Percentiles rank a stretch among this genome's conserved stretches.
These are phyloP conservation scores for Spodoptera litura DNA, from an alignment of 1,140 invertebrate species.

Conservation along the genomic window DNA sequence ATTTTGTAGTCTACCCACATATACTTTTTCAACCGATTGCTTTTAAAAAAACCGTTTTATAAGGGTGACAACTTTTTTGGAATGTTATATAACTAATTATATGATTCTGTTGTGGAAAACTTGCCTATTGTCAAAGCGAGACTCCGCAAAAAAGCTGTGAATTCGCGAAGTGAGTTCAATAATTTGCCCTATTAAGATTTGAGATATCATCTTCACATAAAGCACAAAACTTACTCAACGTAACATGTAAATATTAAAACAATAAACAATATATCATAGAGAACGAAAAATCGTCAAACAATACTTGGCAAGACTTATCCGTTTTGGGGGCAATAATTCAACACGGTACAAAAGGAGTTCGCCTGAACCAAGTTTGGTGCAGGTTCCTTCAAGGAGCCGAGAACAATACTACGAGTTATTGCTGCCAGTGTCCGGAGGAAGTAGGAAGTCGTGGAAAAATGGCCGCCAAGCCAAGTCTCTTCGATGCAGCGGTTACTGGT, in stretches of 20 bases:
- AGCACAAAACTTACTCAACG: too few relatives aligned
- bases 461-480: slow-evolving; percentile 35
- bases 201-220: too few relatives aligned
- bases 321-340: slow-evolving; percentile 61
- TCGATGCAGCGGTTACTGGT: slow-evolving; percentile 37
- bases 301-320: slow-evolving; percentile 62
- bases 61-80: too few relatives aligned
- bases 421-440: slow-evolving; percentile 55
- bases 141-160: too few relatives aligned
- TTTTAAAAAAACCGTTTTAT: too few relatives aligned
- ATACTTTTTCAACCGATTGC: too few relatives aligned
- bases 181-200: too few relatives aligned
- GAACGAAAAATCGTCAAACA: slow-evolving; percentile 61
- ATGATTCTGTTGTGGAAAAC: too few relatives aligned
- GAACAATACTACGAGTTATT: slow-evolving; percentile 73
- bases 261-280: slow-evolving; percentile 42
- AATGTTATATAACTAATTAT: too few relatives aligned
- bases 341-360: slow-evolving; percentile 54
- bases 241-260: neutral
- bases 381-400: slow-evolving; percentile 59
- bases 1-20: neutral
- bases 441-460: slow-evolving; percentile 55
- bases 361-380: slow-evolving; percentile 50
- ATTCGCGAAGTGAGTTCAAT: too few relatives aligned
- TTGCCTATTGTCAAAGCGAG: too few relatives aligned